Conservation (phyloP, 2,797 vertebrate species). For the Ficedula albicollis region DNA sequence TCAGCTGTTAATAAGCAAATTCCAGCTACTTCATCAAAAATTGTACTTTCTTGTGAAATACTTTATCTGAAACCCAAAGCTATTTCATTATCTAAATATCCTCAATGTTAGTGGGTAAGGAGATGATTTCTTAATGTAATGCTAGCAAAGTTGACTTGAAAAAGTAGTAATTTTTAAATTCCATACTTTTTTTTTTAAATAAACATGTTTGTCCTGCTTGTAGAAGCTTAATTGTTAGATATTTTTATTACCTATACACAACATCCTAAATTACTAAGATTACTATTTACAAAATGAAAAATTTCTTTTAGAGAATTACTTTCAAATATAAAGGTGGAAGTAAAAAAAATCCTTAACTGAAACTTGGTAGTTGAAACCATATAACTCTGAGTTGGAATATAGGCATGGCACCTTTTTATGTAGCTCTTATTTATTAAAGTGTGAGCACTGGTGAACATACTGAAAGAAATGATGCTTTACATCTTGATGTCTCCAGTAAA, state of each 20-base stretch:
- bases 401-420: background rate
- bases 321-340: background rate
- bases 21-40: conserved; percentile 27
- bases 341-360: background rate
- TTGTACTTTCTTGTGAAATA: conserved; percentile 10
- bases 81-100: background rate
- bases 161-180: background rate
- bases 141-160: background rate
- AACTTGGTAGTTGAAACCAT: background rate
- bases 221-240: background rate
- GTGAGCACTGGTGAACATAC: background rate
- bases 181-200: background rate
- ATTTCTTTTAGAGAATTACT: background rate
- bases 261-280: background rate
- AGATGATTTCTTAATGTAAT: background rate
- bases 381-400: background rate
- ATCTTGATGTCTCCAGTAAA: background rate
- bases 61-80: background rate
- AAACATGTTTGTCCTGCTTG: background rate
- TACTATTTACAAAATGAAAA: background rate
- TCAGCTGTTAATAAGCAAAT: background rate
- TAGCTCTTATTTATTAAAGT: background rate
- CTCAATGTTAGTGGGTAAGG: background rate
- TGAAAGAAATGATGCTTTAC: background rate
- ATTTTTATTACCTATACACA: background rate